Base-by-base conservation (phyloP, 2,888 invertebrate species). In the Epirrhoe alternata region DNA sequence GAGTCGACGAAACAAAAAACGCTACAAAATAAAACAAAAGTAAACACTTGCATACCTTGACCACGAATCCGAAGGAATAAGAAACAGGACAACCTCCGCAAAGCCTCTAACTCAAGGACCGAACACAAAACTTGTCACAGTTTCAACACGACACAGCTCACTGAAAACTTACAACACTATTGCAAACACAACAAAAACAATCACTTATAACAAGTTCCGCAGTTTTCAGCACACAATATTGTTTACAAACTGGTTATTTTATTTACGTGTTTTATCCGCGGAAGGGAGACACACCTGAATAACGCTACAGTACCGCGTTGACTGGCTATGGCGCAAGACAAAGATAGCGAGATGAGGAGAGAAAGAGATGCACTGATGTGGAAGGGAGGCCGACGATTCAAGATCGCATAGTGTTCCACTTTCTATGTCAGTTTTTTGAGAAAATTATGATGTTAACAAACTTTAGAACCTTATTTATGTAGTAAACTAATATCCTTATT, bases 31-130 rank as follows among this genome's bases (percentile, higher is more conserved):
- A 60, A 67, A 56, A 52, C 30, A 66, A 65, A 56, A 52, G 56
- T 51, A 56, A 70, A 70, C 63, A 64, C 66, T 66, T 60, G 55
- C 73, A 68, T 88, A 88, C 90, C 88, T 89, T 86, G 84, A 80
- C 77, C 81, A 84, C 80, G 80, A 81, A 84, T 80, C 81, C 79
- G 79, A 79, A 84, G 85, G 84, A 73, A 78, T 73, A 79, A 85
- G 83, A 84, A 80, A 77, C 84, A 82, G 78, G 76, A 85, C 80
- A 74, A 83, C 76, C 81, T 73, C 71, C 77, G 79, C 75, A 86
- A 86, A 93, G 90, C 92, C 92, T 93, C 89, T 89, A 78, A 87
- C 74, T 86, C 89, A 90, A 92, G 90, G 89, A 88, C 85, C 79
- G 14, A 84, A 80, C 86, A 86, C 83, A 85, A 84, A 86, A 88